A percentile compares a stretch with the other conserved stretches of the same genome.
Conservation (phyloP, 2,888 invertebrate genomes). For the Agonopterix heracliana region DNA sequence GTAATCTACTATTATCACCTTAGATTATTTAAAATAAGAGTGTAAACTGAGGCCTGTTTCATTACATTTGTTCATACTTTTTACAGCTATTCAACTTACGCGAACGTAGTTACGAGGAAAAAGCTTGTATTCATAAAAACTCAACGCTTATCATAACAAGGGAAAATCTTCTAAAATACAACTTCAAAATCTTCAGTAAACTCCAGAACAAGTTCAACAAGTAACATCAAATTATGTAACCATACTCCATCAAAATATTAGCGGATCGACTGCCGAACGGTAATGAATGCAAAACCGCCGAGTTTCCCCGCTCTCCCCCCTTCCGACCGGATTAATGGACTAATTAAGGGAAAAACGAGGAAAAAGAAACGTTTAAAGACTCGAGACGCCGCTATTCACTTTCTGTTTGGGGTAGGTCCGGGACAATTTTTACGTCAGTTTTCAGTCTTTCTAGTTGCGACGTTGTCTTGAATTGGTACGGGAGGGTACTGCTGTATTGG, state of each 20-base stretch:
- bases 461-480: constrained; percentile 31
- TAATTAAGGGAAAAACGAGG: constrained; percentile 60
- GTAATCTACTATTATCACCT: no score
- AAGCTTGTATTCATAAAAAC: no score
- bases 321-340: constrained; percentile 48
- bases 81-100: no score
- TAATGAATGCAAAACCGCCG: constrained; percentile 21
- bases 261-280: constrained; percentile 24
- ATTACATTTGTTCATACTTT: no score
- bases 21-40: no score
- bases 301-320: constrained; percentile 7
- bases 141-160: no score
- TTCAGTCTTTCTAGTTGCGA: constrained; percentile 48
- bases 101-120: no score
- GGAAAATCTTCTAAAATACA: no score
- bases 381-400: constrained; percentile 40
- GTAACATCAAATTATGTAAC: constrained; percentile 7
- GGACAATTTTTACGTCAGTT: constrained; percentile 73
- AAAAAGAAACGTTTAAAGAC: constrained; percentile 38
- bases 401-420: constrained; percentile 64
- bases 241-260: constrained; percentile 15
- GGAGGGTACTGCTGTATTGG: no score
- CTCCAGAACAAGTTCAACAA: constrained; percentile 17
- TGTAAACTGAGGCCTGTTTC: no score
- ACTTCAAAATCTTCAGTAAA: background rate